Percentiles rank a stretch among this genome's conserved stretches.
Conservation (phyloP, 1,140 invertebrate species). For the Cotesia glomerata region DNA sequence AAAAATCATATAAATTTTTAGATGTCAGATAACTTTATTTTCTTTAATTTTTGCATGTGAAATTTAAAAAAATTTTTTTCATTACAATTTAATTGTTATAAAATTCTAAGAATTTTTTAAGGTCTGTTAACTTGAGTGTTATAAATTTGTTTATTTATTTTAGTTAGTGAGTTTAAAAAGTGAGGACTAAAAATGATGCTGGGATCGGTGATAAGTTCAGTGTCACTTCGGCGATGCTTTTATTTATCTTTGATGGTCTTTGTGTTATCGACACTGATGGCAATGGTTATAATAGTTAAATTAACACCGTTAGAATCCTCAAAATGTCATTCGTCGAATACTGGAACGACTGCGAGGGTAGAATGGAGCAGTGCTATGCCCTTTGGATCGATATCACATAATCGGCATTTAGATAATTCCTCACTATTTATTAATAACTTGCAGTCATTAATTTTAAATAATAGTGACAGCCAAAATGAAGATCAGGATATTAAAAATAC, state of each 20-base stretch:
- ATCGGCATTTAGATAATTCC: neutral
- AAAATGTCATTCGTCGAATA: conserved; percentile 46
- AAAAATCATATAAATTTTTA: too few relatives aligned
- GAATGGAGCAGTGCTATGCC: conserved; percentile 50
- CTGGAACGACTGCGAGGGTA: conserved; percentile 39
- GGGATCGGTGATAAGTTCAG: conserved; percentile 41
- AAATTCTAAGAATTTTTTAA: too few relatives aligned
- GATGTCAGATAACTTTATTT: too few relatives aligned
- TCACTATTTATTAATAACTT: neutral
- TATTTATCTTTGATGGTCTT: conserved; percentile 50
- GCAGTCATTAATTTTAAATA: conserved; percentile 14
- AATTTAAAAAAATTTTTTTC: too few relatives aligned
- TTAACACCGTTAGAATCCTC: conserved; percentile 51
- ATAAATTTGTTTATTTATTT: neutral
- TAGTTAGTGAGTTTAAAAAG: neutral
- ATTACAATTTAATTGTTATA: too few relatives aligned
- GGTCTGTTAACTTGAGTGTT: too few relatives aligned
- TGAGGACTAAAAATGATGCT: conserved; percentile 35
- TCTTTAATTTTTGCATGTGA: too few relatives aligned
- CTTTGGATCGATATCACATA: conserved; percentile 14
- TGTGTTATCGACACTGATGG: conserved; percentile 50
- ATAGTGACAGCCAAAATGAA: conserved; percentile 32
- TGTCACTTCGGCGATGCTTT: conserved; percentile 51
- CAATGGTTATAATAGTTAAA: conserved; percentile 52
- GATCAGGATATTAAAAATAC: conserved; percentile 45